phyloP scores from a whole-genome alignment of 1,140 invertebrate genomes.

The Drosophila littoralis region DNA sequence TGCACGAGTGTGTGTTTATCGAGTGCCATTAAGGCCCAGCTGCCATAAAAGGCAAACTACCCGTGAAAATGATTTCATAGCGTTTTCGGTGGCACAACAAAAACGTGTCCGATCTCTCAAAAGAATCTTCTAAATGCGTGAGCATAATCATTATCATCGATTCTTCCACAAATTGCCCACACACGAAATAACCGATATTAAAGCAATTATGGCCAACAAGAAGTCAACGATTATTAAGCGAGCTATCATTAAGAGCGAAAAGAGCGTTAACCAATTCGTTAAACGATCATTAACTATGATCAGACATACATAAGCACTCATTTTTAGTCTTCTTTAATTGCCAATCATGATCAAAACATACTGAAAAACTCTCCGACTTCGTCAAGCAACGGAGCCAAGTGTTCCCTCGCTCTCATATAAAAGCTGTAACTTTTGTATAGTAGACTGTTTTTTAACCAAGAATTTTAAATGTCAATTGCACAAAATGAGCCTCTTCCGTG shows the following conservation, averaged over 20 bases:
- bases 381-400: too few species aligned
- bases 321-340: too few species aligned
- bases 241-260: not conserved
- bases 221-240: not conserved
- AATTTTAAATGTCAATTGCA: too few species aligned
- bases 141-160: not conserved
- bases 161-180: not conserved
- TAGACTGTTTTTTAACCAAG: too few species aligned
- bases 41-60: conserved; percentile 17
- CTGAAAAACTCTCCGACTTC: too few species aligned
- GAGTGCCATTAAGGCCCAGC: conserved; percentile 36
- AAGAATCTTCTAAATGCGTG: not conserved
- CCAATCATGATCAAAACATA: too few species aligned
- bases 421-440: too few species aligned
- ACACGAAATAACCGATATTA: not conserved
- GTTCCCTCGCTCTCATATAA: too few species aligned
- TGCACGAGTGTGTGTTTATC: conserved; percentile 27
- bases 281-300: too few species aligned
- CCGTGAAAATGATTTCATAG: conserved; percentile 5
- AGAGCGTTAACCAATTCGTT: too few species aligned
- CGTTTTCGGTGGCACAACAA: conserved; percentile 6
- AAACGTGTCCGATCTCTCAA: not conserved
- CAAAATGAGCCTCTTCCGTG: too few species aligned
- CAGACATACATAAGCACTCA: too few species aligned
- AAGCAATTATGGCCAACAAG: not conserved